Evolutionary conservation across 2,113 vertebrate genomes (phyloP).

Genomic region (Paramisgurnus dabryanus): DNA sequence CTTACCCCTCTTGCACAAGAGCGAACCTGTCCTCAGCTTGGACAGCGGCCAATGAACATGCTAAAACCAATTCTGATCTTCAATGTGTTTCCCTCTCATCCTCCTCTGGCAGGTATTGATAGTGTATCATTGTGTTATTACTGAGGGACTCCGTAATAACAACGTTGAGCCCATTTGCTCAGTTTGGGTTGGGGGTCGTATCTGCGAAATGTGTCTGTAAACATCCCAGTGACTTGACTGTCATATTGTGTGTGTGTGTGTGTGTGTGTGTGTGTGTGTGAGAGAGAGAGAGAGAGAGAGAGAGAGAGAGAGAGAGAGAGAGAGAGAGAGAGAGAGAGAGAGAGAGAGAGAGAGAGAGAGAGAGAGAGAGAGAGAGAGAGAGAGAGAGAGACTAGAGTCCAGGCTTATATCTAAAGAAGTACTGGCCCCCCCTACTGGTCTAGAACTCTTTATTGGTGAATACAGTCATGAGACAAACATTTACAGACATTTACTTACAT

Average conservation of each 20-base stretch:
- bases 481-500: too few relatives aligned
- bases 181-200: not conserved
- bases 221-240: not conserved
- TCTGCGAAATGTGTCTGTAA: not conserved
- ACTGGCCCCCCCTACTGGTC: constrained; percentile 75
- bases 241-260: not conserved
- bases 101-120: constrained; percentile 76
- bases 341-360: constrained; percentile 3
- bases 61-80: constrained; percentile 76
- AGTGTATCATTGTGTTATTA: constrained; percentile 75
- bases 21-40: constrained; percentile 77
- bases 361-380: not conserved
- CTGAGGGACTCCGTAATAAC: constrained; percentile 56
- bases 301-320: too few relatives aligned
- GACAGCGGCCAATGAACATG: constrained; percentile 74
- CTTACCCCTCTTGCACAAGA: constrained; percentile 62
- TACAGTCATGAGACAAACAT: too few relatives aligned
- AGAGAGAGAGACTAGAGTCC: not conserved
- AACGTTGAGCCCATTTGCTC: constrained; percentile 31
- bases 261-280: not conserved
- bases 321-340: not conserved
- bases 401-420: constrained; percentile 10
- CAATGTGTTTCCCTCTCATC: constrained; percentile 73
- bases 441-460: not conserved
- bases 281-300: too few relatives aligned